Evolutionary conservation across 2,113 vertebrate species (phyloP).

Genomic region (Gasterosteus aculeatus): DNA sequence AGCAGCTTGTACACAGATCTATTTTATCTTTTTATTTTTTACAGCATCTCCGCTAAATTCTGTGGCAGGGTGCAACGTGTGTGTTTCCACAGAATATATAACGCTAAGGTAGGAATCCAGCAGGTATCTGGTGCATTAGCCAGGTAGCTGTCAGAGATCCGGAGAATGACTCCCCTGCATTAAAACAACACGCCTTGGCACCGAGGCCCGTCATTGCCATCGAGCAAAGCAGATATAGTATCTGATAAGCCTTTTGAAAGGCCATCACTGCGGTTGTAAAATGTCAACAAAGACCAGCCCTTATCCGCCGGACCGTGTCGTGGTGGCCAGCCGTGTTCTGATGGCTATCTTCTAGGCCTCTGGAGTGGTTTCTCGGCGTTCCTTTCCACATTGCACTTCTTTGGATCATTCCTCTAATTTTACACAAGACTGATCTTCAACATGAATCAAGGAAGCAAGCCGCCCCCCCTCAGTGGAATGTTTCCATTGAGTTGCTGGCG

Average conservation of each 20-base stretch:
- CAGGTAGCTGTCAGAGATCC: background rate
- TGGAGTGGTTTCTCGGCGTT: slow-evolving; percentile 8
- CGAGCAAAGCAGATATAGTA: slow-evolving; percentile 3
- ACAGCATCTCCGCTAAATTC: background rate
- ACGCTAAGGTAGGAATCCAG: background rate
- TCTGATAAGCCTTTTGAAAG: slow-evolving; percentile 25
- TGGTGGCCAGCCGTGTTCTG: background rate
- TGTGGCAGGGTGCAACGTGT: background rate
- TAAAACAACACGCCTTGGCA: background rate
- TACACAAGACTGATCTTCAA: background rate
- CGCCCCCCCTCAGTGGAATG: background rate
- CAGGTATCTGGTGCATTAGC: background rate
- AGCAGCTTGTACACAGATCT: background rate
- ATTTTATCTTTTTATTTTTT: too few relatives aligned
- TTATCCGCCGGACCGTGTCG: slow-evolving; percentile 19
- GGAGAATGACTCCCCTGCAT: background rate
- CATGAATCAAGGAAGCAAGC: background rate
- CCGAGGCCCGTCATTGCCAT: slow-evolving; percentile 1
- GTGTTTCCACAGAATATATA: background rate
- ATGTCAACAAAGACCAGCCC: slow-evolving; percentile 29
- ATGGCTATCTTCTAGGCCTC: background rate
- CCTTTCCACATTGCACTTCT: slow-evolving; percentile 6
- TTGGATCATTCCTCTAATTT: background rate
- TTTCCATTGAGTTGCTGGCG: slow-evolving; percentile 46
- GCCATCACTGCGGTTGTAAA: background rate